Percentiles rank a stretch among this genome's conserved stretches.
Evolutionary conservation across 2,888 invertebrate species (phyloP).

Genomic region (Pandemis corylana): DNA sequence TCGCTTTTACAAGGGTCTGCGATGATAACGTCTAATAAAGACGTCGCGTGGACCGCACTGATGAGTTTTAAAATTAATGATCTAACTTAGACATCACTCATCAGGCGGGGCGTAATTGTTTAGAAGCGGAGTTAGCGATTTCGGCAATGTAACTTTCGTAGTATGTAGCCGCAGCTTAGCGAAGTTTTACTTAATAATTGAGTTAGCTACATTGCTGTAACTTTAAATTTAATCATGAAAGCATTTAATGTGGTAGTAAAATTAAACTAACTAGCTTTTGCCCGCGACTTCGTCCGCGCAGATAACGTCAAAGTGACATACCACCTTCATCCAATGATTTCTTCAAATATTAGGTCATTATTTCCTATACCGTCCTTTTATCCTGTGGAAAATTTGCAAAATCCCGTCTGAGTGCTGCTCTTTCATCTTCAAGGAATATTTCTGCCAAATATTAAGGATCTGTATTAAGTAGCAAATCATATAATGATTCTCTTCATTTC

Average conservation of each 20-base stretch:
- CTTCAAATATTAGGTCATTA: no score
- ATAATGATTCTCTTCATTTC: no score
- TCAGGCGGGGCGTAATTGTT: conserved; percentile 27
- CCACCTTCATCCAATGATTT: no score
- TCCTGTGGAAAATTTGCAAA: no score
- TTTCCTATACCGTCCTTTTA: no score
- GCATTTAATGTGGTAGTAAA: not conserved
- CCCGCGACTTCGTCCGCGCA: no score
- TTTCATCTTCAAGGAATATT: no score
- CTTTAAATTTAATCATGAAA: not conserved
- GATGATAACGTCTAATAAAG: conserved; percentile 30
- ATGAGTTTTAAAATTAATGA: conserved; percentile 34
- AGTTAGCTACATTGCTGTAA: not conserved
- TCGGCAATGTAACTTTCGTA: conserved; percentile 17
- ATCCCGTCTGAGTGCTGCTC: no score
- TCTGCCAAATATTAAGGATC: no score
- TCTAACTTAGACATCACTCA: conserved; percentile 34
- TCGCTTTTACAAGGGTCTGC: conserved; percentile 14
- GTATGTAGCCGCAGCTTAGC: conserved; percentile 15
- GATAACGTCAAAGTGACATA: no score
- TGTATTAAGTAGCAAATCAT: no score
- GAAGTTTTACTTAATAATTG: conserved; percentile 3
- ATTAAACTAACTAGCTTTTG: no score
- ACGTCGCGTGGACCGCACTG: conserved; percentile 19
- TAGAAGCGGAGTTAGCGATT: conserved; percentile 22